Base-by-base conservation (phyloP, 2,113 vertebrate genomes). In the Urocitellus parryii region DNA sequence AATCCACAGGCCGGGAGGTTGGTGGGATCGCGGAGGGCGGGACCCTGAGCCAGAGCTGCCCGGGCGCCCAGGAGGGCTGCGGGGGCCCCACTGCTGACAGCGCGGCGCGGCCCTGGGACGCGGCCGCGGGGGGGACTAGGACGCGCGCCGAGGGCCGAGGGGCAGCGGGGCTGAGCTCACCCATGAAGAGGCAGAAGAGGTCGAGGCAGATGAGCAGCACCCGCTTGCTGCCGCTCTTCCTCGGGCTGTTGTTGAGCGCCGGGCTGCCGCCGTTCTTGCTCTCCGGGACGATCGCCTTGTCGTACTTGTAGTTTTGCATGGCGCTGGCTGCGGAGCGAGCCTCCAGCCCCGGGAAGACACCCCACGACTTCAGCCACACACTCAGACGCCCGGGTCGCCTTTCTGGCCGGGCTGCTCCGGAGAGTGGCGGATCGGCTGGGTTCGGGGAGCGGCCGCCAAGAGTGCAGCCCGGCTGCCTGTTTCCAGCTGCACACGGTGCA, bases 291-390 rank as follows among this genome's bases (percentile, higher is more conserved):
- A 99, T 99, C 96, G 99, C 99, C 98, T 99, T 99, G 98, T 99
- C 99, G 99, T 99, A 99, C 98, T 99, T 99, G 99, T 99, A 99
- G 98, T 98, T 99, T 98, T 99, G 99, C 99, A 99, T 99, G 98
- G 96, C 98, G 96, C 97, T 86, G 97, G 97, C 95, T 90, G 93
- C 77, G 85, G 82, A 89, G 97, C 92, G 72, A 70, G 97, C 95
- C 74, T 92, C 80, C 84, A 48, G 89, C 51, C 86, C 68, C 17
- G 56, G 58, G 79, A 82, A 74, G 87, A 81, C 53, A 86, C 51
- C 86, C 61, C 56, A 88, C 32, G 53, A 68, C 34, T n/a, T 83
- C 73, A 53, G 53, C 39, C 97, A 61, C 88, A 91, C 70, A 45
- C 84, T 34, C 97, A 18, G 84, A 27, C 37, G 45, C 77, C 14